phyloP scores from a whole-genome alignment of 2,888 invertebrate species.

The Drosophila mimica region DNA sequence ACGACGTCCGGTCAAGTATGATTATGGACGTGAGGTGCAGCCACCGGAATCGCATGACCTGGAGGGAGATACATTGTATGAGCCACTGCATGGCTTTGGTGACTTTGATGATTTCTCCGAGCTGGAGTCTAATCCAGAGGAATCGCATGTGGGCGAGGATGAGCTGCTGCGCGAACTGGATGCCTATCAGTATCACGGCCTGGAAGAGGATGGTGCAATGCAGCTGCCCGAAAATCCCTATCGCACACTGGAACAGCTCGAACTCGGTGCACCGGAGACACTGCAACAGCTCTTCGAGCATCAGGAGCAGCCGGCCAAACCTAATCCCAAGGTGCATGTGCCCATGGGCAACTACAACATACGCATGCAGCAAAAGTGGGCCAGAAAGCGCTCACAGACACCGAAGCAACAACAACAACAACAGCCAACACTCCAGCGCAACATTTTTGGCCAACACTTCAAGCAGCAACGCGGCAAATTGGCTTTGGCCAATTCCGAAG shows the following conservation, averaged over 20 bases:
- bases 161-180: slow-evolving; percentile 77
- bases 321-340: slow-evolving; percentile 49
- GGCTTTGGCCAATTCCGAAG: slow-evolving; percentile 76
- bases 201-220: slow-evolving; percentile 64
- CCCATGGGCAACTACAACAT: slow-evolving; percentile 66
- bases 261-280: slow-evolving; percentile 66
- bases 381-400: slow-evolving; percentile 79
- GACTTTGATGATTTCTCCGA: slow-evolving; percentile 79
- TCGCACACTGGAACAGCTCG: slow-evolving; percentile 75
- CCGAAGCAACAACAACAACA: slow-evolving; percentile 52
- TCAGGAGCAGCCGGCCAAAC: slow-evolving; percentile 63
- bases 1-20: slow-evolving; percentile 72
- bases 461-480: slow-evolving; percentile 72
- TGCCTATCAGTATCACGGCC: slow-evolving; percentile 78
- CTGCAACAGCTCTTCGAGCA: slow-evolving; percentile 82
- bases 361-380: slow-evolving; percentile 82
- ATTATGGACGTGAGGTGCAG: slow-evolving; percentile 78
- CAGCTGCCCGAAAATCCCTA: slow-evolving; percentile 70
- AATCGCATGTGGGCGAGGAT: slow-evolving; percentile 72
- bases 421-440: slow-evolving; percentile 66
- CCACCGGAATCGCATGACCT: slow-evolving; percentile 61
- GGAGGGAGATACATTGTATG: slow-evolving; percentile 56
- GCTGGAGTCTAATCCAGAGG: slow-evolving; percentile 62
- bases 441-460: slow-evolving; percentile 79
- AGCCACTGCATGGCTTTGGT: slow-evolving; percentile 67